phyloP scores from a whole-genome alignment of 2,113 vertebrate genomes.

The Thermophis baileyi region DNA sequence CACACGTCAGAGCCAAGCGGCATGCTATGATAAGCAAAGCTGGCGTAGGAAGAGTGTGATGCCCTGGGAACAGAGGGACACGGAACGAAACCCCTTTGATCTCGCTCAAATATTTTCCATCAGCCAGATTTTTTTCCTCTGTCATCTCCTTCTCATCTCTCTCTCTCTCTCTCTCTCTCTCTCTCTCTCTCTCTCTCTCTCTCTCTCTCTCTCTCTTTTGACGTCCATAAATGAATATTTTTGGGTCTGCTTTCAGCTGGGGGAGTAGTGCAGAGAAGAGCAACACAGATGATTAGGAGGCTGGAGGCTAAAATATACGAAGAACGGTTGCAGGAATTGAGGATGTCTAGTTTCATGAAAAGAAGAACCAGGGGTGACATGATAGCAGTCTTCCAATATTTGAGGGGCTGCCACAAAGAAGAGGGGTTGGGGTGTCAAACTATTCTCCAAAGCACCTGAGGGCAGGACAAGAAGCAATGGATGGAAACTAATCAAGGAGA shows the following conservation, averaged over 20 bases:
- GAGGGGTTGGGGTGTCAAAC: neutral
- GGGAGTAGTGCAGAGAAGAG: neutral
- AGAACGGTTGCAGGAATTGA: neutral
- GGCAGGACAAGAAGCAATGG: neutral
- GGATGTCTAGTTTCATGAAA: neutral
- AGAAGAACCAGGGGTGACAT: neutral
- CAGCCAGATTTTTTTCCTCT: conserved; percentile 74
- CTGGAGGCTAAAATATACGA: neutral
- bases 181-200: rapidly evolving
- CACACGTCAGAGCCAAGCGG: conserved; percentile 83
- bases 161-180: neutral
- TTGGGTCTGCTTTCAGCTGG: neutral
- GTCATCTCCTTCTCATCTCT: neutral
- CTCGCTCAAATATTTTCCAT: conserved; percentile 84
- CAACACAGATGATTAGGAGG: neutral
- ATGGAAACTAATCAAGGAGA: neutral
- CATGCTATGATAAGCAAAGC: conserved; percentile 86
- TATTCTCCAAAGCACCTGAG: neutral
- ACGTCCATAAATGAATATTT: neutral
- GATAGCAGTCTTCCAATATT: neutral
- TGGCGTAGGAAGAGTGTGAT: conserved; percentile 74
- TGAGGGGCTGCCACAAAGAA: neutral
- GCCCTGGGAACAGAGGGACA: conserved; percentile 75
- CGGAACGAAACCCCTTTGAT: conserved; percentile 85
- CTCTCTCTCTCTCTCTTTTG: neutral